Percentiles rank a stretch among this genome's conserved stretches.
Conservation (phyloP, 2,888 invertebrate species). For the Drosophila subquinaria region DNA sequence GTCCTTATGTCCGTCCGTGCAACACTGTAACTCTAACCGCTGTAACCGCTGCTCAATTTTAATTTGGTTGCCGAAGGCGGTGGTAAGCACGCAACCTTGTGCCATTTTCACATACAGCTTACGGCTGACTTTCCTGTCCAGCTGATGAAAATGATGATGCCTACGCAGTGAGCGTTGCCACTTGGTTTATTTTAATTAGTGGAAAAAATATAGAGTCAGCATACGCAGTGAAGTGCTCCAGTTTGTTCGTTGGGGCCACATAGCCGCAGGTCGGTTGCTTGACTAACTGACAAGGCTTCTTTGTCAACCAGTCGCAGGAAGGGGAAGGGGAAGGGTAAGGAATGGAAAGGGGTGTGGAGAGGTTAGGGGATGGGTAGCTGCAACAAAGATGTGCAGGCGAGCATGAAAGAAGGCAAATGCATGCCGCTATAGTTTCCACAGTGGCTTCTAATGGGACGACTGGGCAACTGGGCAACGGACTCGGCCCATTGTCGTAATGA, state of each 20-base stretch:
- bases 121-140: slow-evolving; percentile 61
- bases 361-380: slow-evolving; percentile 24
- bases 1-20: slow-evolving; percentile 1
- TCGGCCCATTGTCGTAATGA: slow-evolving; percentile 72
- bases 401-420: slow-evolving; percentile 72
- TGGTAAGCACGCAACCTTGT: slow-evolving; percentile 62
- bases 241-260: slow-evolving; percentile 66
- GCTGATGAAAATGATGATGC: slow-evolving; percentile 45
- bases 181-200: slow-evolving; percentile 81
- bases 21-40: slow-evolving; percentile 21
- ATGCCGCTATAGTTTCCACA: slow-evolving; percentile 44
- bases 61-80: slow-evolving; percentile 48
- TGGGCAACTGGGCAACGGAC: slow-evolving; percentile 37
- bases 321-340: not conserved
- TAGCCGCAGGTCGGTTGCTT: slow-evolving; percentile 68
- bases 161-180: slow-evolving; percentile 53
- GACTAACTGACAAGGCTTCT: slow-evolving; percentile 64
- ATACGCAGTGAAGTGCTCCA: slow-evolving; percentile 74
- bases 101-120: slow-evolving; percentile 53
- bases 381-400: slow-evolving; percentile 67
- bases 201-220: slow-evolving; percentile 69
- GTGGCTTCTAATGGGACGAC: slow-evolving; percentile 53
- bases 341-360: slow-evolving; percentile 2
- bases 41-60: slow-evolving; percentile 51
- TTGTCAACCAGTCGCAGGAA: slow-evolving; percentile 42